Base-by-base conservation (phyloP, 2,888 invertebrate species). In the Fabriciana adippe region DNA sequence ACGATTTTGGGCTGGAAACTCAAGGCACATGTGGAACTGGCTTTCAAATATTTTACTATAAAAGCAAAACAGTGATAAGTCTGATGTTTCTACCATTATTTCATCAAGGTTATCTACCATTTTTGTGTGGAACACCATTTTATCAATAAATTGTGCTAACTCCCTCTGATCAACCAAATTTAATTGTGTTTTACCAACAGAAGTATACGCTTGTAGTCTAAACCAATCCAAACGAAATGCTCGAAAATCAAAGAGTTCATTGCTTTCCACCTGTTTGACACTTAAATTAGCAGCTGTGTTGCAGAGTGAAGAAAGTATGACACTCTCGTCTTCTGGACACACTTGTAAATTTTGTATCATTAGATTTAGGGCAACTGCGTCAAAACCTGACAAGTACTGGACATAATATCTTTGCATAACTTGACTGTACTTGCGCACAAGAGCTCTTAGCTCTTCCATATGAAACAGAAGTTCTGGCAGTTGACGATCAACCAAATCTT, bases 91-190 rank as follows among this genome's bases (percentile, higher is more conserved):
- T 1, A 97, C 96, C 77, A 99, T 93, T 84, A 99, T 97, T 88
- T 99, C 99, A 89, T 99, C 99, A 61, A 99, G 94, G 85, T 97
- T 97, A 85, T 99, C 99, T 1, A 99, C 98, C 96, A 99, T 98
- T 88, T 98, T 97, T 0, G 99, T 97, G 83, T 99, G 99, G 83
- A 99, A 99, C 48, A 97, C 95, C 85, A 99, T 96, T 54, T 97
- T 98, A 86, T 99, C 99, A 86, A 99, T 95, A 73, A 98, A 95
- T 59, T 96, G 96, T 6, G 98, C 97, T 69, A 99, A 88, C 75
- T 97, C 97, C 75, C 96, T 94, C 79, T 98, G 96, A 77, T 98
- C 97, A 13, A 95, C 94, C 57, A 99, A 94, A 85, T 94, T 94
- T 89, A 97, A 86, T 75, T 96, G 94, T 31, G 97, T 96, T 85